Percentiles rank a stretch among this genome's conserved stretches.
Evolutionary conservation across 2,113 vertebrate species (phyloP).

Genomic region (Bubo scandiacus): DNA sequence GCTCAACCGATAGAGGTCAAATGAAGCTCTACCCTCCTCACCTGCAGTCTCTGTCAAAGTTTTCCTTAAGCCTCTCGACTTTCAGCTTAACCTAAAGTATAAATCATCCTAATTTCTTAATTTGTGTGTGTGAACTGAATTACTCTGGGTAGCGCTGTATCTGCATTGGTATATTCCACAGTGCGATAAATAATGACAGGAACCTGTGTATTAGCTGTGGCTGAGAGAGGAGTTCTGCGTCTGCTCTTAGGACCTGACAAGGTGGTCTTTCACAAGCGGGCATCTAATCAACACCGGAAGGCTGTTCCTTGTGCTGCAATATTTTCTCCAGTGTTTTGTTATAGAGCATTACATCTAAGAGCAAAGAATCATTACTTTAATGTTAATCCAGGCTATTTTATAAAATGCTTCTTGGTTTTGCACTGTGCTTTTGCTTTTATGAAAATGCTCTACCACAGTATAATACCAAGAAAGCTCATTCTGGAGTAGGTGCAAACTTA

Average conservation of each 20-base stretch:
- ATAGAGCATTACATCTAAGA: background rate
- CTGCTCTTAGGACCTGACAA: background rate
- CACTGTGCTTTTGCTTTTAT: background rate
- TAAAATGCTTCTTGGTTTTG: background rate
- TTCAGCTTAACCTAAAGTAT: background rate
- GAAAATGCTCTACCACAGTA: background rate
- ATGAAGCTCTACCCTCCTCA: background rate
- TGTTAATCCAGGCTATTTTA: background rate
- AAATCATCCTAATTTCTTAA: background rate
- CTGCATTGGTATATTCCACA: background rate
- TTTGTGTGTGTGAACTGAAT: background rate
- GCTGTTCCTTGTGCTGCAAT: background rate
- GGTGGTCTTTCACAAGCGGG: background rate
- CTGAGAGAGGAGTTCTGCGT: background rate
- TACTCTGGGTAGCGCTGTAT: background rate
- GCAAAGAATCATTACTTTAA: background rate
- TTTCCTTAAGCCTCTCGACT: background rate
- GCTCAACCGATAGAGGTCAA: background rate
- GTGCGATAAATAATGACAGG: background rate
- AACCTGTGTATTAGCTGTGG: background rate
- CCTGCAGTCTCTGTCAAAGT: accelerated
- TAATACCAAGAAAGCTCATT: background rate
- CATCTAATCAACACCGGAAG: background rate
- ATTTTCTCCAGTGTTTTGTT: background rate
- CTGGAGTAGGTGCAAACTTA: background rate